A percentile compares a stretch with the other conserved stretches of the same genome.
These are phyloP conservation scores for Mionectes olivaceus DNA, from an alignment of 2,797 vertebrate genomes.

Conservation along the genomic window DNA sequence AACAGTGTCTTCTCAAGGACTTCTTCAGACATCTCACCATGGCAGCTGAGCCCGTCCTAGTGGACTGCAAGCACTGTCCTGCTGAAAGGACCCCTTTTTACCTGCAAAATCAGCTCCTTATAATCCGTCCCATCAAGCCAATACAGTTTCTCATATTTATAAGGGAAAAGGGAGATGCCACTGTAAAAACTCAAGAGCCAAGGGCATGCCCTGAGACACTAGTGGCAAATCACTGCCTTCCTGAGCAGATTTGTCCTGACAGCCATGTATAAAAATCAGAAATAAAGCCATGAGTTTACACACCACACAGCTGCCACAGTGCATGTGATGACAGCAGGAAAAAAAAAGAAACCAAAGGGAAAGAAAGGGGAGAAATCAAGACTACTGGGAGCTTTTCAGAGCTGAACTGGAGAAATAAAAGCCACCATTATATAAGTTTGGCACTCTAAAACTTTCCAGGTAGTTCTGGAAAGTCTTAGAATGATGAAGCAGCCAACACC, in stretches of 20 bases:
- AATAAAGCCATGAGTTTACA: neutral
- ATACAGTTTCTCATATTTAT: neutral
- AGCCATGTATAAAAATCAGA: neutral
- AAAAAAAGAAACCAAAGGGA: neutral
- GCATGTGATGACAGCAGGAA: too few relatives aligned
- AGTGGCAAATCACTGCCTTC: neutral
- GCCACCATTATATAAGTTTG: neutral
- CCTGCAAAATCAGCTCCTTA: neutral
- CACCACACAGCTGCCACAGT: neutral
- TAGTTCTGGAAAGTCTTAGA: neutral
- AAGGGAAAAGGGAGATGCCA: neutral
- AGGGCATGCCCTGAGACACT: neutral
- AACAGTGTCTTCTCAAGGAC: neutral
- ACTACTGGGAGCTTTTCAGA: neutral
- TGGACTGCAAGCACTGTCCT: neutral
- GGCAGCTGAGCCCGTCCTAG: neutral
- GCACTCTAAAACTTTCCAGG: neutral
- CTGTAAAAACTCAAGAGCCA: neutral
- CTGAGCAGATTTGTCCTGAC: neutral
- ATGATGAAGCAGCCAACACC: neutral
- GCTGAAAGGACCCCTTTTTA: neutral
- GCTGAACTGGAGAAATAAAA: neutral
- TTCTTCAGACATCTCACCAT: neutral
- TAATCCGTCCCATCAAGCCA: neutral
- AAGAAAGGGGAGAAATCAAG: neutral